These are phyloP conservation scores for Pyrochroa serraticornis DNA, from an alignment of 2,888 invertebrate genomes.

Conservation along the genomic window DNA sequence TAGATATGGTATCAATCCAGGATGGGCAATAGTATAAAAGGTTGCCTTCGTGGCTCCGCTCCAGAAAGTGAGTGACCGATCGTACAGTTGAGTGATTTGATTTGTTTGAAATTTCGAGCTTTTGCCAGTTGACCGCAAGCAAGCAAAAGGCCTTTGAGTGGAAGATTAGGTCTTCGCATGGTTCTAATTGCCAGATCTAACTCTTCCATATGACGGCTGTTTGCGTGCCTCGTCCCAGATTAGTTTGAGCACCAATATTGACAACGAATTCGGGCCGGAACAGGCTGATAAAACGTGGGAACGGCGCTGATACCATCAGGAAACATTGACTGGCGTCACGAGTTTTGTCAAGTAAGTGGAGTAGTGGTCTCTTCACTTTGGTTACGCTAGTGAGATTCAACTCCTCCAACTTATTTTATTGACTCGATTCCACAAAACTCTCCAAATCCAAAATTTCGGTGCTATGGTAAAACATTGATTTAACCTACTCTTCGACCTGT, in stretches of 20 bases:
- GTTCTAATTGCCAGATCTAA: slow-evolving; percentile 49
- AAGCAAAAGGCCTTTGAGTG: slow-evolving; percentile 41
- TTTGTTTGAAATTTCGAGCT: background rate
- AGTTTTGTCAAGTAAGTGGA: slow-evolving; percentile 53
- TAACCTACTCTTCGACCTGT: too few relatives aligned
- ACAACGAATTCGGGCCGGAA: background rate
- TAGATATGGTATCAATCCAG: slow-evolving; percentile 25
- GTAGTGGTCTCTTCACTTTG: slow-evolving; percentile 58
- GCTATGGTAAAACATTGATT: too few relatives aligned
- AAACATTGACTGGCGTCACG: slow-evolving; percentile 1
- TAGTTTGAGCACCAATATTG: slow-evolving; percentile 5
- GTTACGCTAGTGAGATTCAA: slow-evolving; percentile 57
- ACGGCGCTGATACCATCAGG: background rate
- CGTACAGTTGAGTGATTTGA: background rate
- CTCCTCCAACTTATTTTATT: slow-evolving; percentile 55
- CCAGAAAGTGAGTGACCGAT: slow-evolving; percentile 8
- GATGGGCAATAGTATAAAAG: slow-evolving; percentile 23
- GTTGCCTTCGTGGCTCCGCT: background rate
- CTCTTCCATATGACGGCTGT: slow-evolving; percentile 50
- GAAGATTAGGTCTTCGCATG: slow-evolving; percentile 49
- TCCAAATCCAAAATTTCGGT: too few relatives aligned
- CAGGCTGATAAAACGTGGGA: too few relatives aligned
- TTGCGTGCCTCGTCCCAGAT: slow-evolving; percentile 15
- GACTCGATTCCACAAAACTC: slow-evolving; percentile 3
- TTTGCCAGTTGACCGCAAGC: slow-evolving; percentile 1